Evolutionary conservation across 2,113 vertebrate species (phyloP), one percentile per base, ranked within the genome.

Genomic region (Elephas maximus): DNA sequence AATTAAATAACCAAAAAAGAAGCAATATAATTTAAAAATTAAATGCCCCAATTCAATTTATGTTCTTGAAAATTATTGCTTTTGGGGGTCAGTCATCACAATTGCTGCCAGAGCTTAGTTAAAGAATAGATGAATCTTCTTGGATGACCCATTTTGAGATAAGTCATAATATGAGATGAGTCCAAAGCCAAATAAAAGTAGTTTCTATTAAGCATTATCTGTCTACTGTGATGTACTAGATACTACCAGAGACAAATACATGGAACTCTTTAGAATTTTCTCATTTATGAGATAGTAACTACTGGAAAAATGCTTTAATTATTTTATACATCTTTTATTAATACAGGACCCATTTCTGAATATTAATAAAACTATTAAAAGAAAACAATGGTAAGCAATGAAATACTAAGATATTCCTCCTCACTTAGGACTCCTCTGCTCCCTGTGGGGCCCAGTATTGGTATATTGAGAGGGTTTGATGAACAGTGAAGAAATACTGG

Each of bases 1-100:
- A 89, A 67, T 17, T 82, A 86, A 8, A 74, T 71, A 94, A 65
- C 18, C 30, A 78, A 44, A 96, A 85, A 80, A 5, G 48, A 78
- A 78, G 18, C 67, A 53, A 89, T 77, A 6, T 4, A 57, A 92
- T 79, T 92, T 90, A 91, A 84, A 95, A 93, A 80, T 41, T 71
- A 86, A 51, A 93, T 69, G 18, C 8, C 26, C 26, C 65, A 67
- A 65, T 84, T 93, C 62, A 93, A 57, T 88, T 90, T 88, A 90
- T 4, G 5, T 33, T 81, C 21, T 89, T 93, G 94, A 82, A 81
- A 88, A 82, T 62, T 53, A 18, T 71, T 14, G 6, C 30, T 90
- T 92, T 44, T 90, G 9, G 80, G 74, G 2, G 71, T 90, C 37
- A 60, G 3, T n/a, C 33, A 88, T 77, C 20, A 69, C 10, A 48